Conservation (phyloP, 2,113 vertebrate species). For the Chitala chitala region DNA sequence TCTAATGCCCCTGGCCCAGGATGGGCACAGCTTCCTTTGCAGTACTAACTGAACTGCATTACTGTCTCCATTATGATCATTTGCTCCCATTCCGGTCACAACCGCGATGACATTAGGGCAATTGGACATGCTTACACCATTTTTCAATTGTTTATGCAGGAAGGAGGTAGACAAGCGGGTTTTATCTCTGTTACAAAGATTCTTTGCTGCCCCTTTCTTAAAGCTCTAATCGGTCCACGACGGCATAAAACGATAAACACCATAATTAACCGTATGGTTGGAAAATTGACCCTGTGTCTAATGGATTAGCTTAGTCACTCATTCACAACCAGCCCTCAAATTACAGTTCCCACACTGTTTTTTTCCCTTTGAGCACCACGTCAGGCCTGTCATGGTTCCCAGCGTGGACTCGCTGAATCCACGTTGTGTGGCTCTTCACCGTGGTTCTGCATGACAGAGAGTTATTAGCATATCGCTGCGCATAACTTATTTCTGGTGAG, state of each 20-base stretch:
- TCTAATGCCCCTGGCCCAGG: not conserved
- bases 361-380: not conserved
- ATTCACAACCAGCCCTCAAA: constrained; percentile 5
- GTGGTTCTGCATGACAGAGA: not conserved
- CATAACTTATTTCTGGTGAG: not conserved
- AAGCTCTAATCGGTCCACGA: constrained; percentile 16
- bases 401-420: not conserved
- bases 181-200: constrained; percentile 9
- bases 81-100: not conserved
- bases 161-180: not conserved
- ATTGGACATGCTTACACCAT: not conserved
- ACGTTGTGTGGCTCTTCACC: not conserved
- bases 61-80: constrained; percentile 5
- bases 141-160: not conserved
- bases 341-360: not conserved
- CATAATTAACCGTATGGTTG: constrained; percentile 12
- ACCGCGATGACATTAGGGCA: not conserved
- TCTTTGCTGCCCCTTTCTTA: constrained; percentile 1
- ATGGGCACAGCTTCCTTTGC: not conserved
- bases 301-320: constrained; percentile 15
- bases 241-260: constrained; percentile 17
- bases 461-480: not conserved
- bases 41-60: constrained; percentile 5
- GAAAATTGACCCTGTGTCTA: constrained; percentile 11
- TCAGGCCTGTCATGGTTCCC: not conserved